A percentile compares a stretch with the other conserved stretches of the same genome.
phyloP scores from a whole-genome alignment of 2,888 invertebrate species.

The Drosophila paranaensis region DNA sequence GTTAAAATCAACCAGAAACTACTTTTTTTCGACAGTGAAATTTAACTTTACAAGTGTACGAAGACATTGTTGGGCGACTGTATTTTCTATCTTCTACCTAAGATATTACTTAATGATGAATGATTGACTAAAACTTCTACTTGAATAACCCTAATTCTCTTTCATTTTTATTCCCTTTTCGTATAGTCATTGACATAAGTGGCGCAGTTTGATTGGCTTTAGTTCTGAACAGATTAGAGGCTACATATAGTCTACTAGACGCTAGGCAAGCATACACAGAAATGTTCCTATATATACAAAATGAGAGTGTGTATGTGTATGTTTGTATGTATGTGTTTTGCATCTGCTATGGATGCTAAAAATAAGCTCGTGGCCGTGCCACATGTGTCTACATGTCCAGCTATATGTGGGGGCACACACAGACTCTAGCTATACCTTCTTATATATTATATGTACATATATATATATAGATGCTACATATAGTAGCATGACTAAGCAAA shows the following conservation, averaged over 20 bases:
- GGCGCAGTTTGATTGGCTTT: background rate
- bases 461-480: constrained; percentile 11
- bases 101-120: too few relatives aligned
- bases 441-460: constrained; percentile 3
- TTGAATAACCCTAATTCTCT: background rate
- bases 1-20: too few relatives aligned
- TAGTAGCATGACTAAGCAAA: constrained; percentile 64
- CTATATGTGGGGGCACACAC: constrained; percentile 27
- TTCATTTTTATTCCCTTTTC: too few relatives aligned
- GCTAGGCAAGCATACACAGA: background rate
- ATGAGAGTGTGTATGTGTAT: constrained; percentile 4
- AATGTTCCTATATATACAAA: background rate
- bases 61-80: too few relatives aligned
- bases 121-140: background rate
- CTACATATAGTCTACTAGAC: constrained; percentile 2
- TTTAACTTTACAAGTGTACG: too few relatives aligned
- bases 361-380: constrained; percentile 54
- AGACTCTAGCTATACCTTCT: constrained; percentile 9
- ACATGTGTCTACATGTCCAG: constrained; percentile 56
- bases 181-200: background rate
- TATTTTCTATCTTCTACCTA: too few relatives aligned
- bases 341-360: constrained; percentile 63
- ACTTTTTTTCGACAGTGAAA: too few relatives aligned
- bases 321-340: constrained; percentile 33
- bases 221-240: background rate